Evolutionary conservation across 2,797 vertebrate species (phyloP).

Genomic region (Cygnus olor): DNA sequence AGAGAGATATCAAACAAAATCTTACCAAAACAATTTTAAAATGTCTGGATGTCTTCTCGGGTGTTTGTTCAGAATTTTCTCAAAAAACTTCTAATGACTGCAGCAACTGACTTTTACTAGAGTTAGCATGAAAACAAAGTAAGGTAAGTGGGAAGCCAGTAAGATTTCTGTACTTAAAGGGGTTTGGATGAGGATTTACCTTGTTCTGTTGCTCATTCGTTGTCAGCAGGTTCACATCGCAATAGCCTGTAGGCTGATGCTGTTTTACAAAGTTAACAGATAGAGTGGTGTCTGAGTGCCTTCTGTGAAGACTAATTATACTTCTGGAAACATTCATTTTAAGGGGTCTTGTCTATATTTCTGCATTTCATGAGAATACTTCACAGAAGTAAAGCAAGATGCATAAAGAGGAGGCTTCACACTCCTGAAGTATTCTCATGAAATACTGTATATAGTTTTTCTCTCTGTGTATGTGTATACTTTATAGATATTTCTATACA

Average conservation of each 20-base stretch:
- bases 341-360: neutral
- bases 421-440: neutral
- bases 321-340: neutral
- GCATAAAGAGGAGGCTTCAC: neutral
- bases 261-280: neutral
- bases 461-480: neutral
- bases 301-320: neutral
- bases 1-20: neutral
- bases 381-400: neutral
- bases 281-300: neutral
- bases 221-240: neutral
- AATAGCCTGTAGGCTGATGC: neutral
- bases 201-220: neutral
- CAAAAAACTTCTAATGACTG: neutral
- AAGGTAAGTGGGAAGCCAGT: neutral
- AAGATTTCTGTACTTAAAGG: neutral
- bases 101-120: no score
- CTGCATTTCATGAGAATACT: neutral
- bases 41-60: neutral
- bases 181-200: neutral
- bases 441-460: neutral
- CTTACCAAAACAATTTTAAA: neutral
- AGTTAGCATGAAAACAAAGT: neutral
- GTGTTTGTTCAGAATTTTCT: neutral
- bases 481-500: neutral